Evolutionary conservation across 2,113 vertebrate species (phyloP).

Genomic region (Engraulis encrasicolus): DNA sequence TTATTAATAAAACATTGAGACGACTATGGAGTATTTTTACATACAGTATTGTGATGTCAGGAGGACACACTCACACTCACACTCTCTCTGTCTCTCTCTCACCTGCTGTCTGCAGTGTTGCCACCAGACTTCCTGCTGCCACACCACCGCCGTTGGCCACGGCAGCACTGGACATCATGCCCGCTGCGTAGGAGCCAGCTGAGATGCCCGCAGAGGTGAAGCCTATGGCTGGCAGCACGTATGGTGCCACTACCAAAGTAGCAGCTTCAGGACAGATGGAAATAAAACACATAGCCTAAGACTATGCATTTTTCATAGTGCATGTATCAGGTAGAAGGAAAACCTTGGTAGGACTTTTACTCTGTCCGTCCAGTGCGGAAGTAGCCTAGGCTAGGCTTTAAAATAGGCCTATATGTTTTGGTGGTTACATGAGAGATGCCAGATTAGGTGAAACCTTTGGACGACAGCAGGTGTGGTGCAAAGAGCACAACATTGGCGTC

Average conservation of each 20-base stretch:
- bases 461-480: slow-evolving; percentile 44
- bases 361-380: too few relatives aligned
- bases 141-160: slow-evolving; percentile 57
- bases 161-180: slow-evolving; percentile 60
- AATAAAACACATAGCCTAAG: neutral
- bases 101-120: slow-evolving; percentile 58
- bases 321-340: too few relatives aligned
- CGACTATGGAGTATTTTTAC: neutral
- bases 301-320: too few relatives aligned
- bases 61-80: too few relatives aligned
- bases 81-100: neutral
- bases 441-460: slow-evolving; percentile 52
- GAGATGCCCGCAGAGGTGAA: slow-evolving; percentile 62
- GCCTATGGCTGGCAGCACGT: slow-evolving; percentile 35
- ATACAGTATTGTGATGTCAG: too few relatives aligned
- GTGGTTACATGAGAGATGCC: slow-evolving; percentile 45
- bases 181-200: slow-evolving; percentile 47
- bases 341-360: too few relatives aligned
- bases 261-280: neutral
- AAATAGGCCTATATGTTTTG: too few relatives aligned
- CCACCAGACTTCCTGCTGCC: slow-evolving; percentile 47
- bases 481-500: neutral
- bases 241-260: slow-evolving; percentile 28
- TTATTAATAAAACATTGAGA: too few relatives aligned
- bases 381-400: too few relatives aligned